Conservation (phyloP, 2,797 vertebrate genomes). For the Moxostoma hubbsi region DNA sequence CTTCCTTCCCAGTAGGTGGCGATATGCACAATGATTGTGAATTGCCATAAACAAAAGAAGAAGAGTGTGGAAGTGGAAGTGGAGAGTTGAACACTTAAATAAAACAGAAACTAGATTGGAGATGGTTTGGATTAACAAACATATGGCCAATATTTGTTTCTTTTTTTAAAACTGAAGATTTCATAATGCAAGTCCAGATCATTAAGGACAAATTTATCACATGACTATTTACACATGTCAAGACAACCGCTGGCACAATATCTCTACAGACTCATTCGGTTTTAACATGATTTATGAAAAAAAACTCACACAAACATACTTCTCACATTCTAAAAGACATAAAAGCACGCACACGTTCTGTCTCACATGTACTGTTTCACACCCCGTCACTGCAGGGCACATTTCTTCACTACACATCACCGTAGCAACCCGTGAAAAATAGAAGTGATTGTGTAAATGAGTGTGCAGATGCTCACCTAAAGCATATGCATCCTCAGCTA, state of each 20-base stretch:
- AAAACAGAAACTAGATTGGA: no score
- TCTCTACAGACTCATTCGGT: background rate
- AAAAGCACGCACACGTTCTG: background rate
- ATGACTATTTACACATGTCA: background rate
- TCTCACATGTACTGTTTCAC: background rate
- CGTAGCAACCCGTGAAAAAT: conserved; percentile 19
- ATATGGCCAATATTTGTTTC: no score
- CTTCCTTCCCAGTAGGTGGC: no score
- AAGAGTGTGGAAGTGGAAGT: no score
- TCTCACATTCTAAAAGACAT: background rate
- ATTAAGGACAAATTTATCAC: background rate
- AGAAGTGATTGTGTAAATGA: conserved; percentile 21
- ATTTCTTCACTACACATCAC: conserved; percentile 13
- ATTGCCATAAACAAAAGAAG: no score
- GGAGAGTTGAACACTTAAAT: no score
- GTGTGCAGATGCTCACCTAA: background rate
- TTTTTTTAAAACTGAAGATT: no score
- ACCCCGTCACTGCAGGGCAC: background rate
- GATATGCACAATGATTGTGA: no score
- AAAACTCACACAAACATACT: background rate
- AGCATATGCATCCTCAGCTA: conserved; percentile 28
- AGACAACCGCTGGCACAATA: background rate
- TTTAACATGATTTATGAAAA: conserved; percentile 1
- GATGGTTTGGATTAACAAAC: no score
- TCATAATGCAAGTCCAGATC: no score